Percentiles rank a stretch among this genome's conserved stretches.
Conservation (phyloP, 2,888 invertebrate species). For the Hemaris fuciformis region DNA sequence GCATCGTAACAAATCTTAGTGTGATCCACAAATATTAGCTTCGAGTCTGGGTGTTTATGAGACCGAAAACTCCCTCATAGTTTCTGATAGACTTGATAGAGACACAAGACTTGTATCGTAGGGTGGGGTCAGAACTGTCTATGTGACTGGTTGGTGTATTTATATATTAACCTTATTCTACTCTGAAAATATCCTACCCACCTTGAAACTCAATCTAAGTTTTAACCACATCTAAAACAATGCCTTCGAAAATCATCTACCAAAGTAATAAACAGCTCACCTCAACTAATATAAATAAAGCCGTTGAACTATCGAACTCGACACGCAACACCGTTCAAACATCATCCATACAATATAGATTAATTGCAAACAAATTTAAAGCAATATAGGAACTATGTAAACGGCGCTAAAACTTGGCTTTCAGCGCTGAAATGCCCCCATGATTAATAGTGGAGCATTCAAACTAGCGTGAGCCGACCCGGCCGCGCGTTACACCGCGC, state of each 20-base stretch:
- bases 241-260: too few relatives aligned
- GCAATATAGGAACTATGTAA: slow-evolving; percentile 16
- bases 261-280: not conserved
- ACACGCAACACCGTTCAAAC: slow-evolving; percentile 7
- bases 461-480: not conserved
- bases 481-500: slow-evolving; percentile 10
- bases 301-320: not conserved
- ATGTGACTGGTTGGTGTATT: too few relatives aligned
- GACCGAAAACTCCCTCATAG: not conserved
- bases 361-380: slow-evolving; percentile 22
- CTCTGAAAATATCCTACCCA: too few relatives aligned
- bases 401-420: slow-evolving; percentile 19
- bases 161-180: too few relatives aligned
- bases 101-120: too few relatives aligned
- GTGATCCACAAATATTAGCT: too few relatives aligned
- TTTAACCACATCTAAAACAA: too few relatives aligned
- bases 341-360: slow-evolving; percentile 13
- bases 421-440: slow-evolving; percentile 16
- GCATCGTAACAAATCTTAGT: too few relatives aligned
- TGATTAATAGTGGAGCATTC: slow-evolving; percentile 22
- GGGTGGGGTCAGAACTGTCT: too few relatives aligned
- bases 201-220: too few relatives aligned
- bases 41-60: not conserved
- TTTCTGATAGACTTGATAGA: too few relatives aligned
- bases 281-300: not conserved